These are phyloP conservation scores for Scolopax rusticola DNA, from an alignment of 2,797 vertebrate genomes.

Conservation along the genomic window DNA sequence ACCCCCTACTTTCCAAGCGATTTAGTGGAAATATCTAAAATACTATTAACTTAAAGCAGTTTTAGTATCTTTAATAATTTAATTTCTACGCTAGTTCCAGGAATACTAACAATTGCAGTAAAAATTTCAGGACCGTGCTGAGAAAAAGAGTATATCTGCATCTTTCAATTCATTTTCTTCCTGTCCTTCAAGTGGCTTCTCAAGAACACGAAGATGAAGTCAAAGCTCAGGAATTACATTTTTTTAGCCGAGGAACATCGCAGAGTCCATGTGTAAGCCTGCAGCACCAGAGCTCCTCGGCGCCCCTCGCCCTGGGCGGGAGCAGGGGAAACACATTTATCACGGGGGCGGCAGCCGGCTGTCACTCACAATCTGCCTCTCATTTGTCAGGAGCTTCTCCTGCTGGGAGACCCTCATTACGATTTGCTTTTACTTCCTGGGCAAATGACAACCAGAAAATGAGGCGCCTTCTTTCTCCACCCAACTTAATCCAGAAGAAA, in stretches of 20 bases:
- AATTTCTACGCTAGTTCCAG: not conserved
- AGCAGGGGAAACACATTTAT: conserved; percentile 74
- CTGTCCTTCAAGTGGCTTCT: conserved; percentile 4
- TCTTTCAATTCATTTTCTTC: conserved; percentile 35
- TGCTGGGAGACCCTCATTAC: conserved; percentile 78
- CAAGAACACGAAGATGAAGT: not conserved
- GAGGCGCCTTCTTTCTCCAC: conserved; percentile 73
- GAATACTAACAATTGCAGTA: not conserved
- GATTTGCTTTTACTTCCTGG: conserved; percentile 81
- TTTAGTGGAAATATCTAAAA: not conserved
- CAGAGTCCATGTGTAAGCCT: too few relatives aligned
- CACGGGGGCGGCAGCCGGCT: conserved; percentile 69
- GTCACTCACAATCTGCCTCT: conserved; percentile 77
- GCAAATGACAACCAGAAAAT: conserved; percentile 81
- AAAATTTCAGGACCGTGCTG: not conserved
- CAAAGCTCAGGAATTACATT: not conserved
- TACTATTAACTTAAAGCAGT: not conserved
- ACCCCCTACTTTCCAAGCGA: not conserved
- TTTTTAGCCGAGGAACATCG: not conserved
- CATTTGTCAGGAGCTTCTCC: conserved; percentile 75
- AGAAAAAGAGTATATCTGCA: not conserved
- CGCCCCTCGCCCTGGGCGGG: too few relatives aligned
- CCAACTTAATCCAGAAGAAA: conserved; percentile 78
- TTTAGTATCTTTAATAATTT: not conserved
- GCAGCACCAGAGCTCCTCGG: too few relatives aligned